Evolutionary conservation across 2,797 vertebrate species (phyloP).

Genomic region (Sebastes iracundus): DNA sequence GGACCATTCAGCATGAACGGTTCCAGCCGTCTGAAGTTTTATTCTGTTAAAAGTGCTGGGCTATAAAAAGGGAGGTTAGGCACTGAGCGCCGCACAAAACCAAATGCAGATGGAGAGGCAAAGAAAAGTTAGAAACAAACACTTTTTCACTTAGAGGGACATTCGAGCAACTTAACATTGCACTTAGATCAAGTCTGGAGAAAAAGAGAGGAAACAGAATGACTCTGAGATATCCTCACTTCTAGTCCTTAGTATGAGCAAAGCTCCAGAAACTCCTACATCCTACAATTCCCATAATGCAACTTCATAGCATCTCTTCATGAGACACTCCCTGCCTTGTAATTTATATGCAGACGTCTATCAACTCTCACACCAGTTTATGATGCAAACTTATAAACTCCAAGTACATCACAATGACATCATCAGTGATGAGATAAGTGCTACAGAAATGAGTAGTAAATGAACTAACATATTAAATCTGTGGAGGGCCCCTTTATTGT

Average conservation of each 20-base stretch:
- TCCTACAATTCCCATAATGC: background rate
- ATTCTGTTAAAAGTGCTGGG: constrained; percentile 26
- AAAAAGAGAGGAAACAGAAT: background rate
- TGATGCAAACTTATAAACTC: background rate
- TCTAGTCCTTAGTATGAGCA: background rate
- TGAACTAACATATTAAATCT: background rate
- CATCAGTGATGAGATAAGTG: background rate
- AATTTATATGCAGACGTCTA: background rate
- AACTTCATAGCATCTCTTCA: background rate
- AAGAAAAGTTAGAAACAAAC: background rate
- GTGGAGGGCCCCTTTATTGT: background rate
- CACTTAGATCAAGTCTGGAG: background rate
- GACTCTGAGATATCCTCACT: background rate
- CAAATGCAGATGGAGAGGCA: constrained; percentile 9
- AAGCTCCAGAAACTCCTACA: background rate
- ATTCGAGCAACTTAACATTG: background rate
- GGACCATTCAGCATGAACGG: background rate
- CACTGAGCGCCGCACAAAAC: background rate
- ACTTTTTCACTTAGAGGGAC: background rate
- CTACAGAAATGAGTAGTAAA: background rate
- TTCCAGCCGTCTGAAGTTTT: constrained; percentile 38
- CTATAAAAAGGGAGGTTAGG: constrained; percentile 16
- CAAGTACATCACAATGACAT: background rate
- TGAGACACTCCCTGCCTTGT: background rate
- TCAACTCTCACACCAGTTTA: background rate